Percentiles rank a stretch among this genome's conserved stretches.
Evolutionary conservation across 2,888 invertebrate species (phyloP).

Genomic region (Galerucella pusilla): DNA sequence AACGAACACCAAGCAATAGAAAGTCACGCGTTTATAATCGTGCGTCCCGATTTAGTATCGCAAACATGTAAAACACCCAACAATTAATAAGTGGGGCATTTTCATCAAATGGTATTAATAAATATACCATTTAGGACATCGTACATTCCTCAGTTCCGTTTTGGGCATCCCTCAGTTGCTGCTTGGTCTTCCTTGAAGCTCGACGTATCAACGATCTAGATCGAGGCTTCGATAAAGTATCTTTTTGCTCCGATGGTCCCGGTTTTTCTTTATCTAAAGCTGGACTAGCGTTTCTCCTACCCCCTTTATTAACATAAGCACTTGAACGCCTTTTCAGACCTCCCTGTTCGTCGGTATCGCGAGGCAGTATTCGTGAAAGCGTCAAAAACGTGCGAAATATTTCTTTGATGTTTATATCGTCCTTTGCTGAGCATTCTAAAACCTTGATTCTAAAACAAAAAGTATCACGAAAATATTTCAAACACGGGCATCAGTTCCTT

Average conservation of each 20-base stretch:
- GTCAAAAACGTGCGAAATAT: conserved; percentile 84
- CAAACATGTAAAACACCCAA: too few relatives aligned
- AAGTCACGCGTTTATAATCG: too few relatives aligned
- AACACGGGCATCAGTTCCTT: too few relatives aligned
- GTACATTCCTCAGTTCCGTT: conserved; percentile 71
- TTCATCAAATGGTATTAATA: neutral
- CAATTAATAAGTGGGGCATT: too few relatives aligned
- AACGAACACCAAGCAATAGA: too few relatives aligned
- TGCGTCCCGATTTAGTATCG: too few relatives aligned
- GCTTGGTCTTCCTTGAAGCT: conserved; percentile 82
- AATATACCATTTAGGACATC: conserved; percentile 70
- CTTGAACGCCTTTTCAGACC: conserved; percentile 79
- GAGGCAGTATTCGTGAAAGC: conserved; percentile 77
- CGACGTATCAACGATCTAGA: conserved; percentile 78
- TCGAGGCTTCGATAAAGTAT: conserved; percentile 59
- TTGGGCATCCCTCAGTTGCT: conserved; percentile 79
- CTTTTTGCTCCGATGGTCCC: conserved; percentile 54
- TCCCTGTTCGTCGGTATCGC: conserved; percentile 69
- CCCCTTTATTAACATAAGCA: conserved; percentile 73
- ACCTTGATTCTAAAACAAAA: conserved; percentile 73
- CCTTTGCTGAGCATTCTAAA: conserved; percentile 82
- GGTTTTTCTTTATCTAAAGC: conserved; percentile 60
- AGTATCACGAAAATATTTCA: conserved; percentile 14
- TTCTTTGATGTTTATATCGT: conserved; percentile 81
- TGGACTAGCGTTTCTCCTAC: conserved; percentile 63